Evolutionary conservation across 2,888 invertebrate species (phyloP), one percentile per base, ranked within the genome.

Genomic region (Miltochrista miniata): DNA sequence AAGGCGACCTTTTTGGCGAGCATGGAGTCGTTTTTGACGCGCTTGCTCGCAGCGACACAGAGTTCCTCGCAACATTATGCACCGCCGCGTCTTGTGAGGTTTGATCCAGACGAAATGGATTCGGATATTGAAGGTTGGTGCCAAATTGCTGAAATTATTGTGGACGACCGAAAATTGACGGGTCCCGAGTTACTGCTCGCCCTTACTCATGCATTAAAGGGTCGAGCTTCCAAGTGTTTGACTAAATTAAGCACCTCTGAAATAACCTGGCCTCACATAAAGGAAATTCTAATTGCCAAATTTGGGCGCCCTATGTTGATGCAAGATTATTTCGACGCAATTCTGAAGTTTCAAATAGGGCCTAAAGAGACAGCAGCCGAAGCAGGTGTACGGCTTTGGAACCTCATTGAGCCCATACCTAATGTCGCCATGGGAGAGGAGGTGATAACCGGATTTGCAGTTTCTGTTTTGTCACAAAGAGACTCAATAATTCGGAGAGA

Each of bases 371-470:
- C n/a, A n/a, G n/a, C n/a, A n/a, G n/a, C n/a, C n/a, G n/a, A 11
- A 12, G 35, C 35, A 9, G n/a, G 12, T 12, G 7, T 7, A 2
- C 35, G 35, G 5, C 35, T 35, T 8, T 35, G 35, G 35, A 7
- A 7, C 12, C 2, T 4, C 12, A 35, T 35, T n/a, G 66, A 68
- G 31, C 50, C 65, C 0, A 57, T 67, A 18, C 65, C 64, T 1
- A 40, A 33, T 0, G 11, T 13, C 0, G 35, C n/a, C 2, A 30
- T 54, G 13, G 0, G n/a, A 0, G 54, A 49, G 14, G 49, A 53
- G 0, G 24, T 42, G 0, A 37, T 15, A 0, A 39, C 49, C 1
- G 49, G 49, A 31, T 44, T 49, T 4, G 44, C 37, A 0, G 40
- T 35, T 2, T 50, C 54, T 0, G 49, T 49, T 1, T 10, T 54